phyloP scores from a whole-genome alignment of 2,113 vertebrate species.

The Xiphias gladius region DNA sequence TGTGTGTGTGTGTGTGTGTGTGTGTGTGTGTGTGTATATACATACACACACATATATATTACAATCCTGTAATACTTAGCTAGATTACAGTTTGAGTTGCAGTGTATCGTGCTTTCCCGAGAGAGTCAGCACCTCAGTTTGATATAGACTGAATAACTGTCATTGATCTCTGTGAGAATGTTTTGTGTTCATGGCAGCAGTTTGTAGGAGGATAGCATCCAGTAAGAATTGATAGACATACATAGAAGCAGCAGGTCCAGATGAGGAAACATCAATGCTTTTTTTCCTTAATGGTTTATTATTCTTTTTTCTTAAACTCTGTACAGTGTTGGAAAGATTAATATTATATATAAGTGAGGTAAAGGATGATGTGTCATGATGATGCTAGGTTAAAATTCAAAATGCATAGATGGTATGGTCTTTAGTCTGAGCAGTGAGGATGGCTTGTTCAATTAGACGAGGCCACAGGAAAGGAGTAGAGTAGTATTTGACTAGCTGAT shows the following conservation, averaged over 20 bases:
- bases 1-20: no score
- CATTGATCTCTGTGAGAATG: not conserved
- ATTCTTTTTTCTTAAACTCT: no score
- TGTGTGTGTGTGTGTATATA: no score
- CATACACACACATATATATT: no score
- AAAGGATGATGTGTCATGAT: no score
- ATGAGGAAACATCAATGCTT: no score
- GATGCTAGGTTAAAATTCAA: no score
- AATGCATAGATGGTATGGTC: no score
- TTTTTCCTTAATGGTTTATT: no score
- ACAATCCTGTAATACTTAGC: slow-evolving; percentile 28
- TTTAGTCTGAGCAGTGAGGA: slow-evolving; percentile 2
- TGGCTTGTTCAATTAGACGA: not conserved
- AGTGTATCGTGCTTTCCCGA: not conserved
- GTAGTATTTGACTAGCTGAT: not conserved
- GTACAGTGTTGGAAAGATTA: no score
- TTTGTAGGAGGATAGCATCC: not conserved
- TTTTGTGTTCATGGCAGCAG: not conserved
- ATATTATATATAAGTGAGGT: no score
- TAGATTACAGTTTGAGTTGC: slow-evolving; percentile 10
- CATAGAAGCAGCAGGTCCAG: no score
- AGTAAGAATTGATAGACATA: not conserved
- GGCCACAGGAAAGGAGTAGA: slow-evolving; percentile 1
- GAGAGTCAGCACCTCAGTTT: slow-evolving; percentile 5
- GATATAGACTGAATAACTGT: not conserved